Evolutionary conservation across 2,797 vertebrate genomes (phyloP).

Genomic region (Tragopan temminckii): DNA sequence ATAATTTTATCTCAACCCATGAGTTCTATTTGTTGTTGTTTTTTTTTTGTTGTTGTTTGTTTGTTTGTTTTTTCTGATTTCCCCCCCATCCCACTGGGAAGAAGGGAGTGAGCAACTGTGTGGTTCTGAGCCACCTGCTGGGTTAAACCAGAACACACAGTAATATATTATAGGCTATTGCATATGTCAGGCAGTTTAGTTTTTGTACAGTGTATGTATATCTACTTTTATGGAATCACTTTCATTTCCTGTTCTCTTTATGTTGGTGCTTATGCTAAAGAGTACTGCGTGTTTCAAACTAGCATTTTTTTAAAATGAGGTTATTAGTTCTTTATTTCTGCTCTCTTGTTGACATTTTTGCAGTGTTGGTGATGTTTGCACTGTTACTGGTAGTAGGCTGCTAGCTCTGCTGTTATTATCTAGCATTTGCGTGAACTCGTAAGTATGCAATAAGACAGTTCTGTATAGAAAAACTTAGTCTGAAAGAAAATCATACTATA

Average conservation of each 20-base stretch:
- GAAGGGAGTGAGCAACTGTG: too few relatives aligned
- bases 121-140: too few relatives aligned
- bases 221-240: slow-evolving; percentile 19
- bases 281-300: not conserved
- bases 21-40: too few relatives aligned
- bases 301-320: not conserved
- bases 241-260: slow-evolving; percentile 33
- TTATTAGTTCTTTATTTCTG: not conserved
- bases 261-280: not conserved
- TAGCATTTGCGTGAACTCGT: not conserved
- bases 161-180: not conserved
- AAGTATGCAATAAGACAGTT: not conserved
- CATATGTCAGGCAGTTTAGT: not conserved
- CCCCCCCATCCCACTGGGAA: too few relatives aligned
- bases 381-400: not conserved
- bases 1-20: too few relatives aligned
- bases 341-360: not conserved
- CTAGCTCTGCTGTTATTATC: not conserved
- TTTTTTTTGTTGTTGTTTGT: too few relatives aligned
- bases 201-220: not conserved
- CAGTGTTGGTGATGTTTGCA: not conserved
- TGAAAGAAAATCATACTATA: slow-evolving; percentile 11
- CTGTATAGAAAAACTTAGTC: not conserved
- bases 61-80: too few relatives aligned
- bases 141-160: not conserved